Evolutionary conservation across 2,113 vertebrate species (phyloP), one percentile per base, ranked within the genome.

Genomic region (Leucosticte australis): DNA sequence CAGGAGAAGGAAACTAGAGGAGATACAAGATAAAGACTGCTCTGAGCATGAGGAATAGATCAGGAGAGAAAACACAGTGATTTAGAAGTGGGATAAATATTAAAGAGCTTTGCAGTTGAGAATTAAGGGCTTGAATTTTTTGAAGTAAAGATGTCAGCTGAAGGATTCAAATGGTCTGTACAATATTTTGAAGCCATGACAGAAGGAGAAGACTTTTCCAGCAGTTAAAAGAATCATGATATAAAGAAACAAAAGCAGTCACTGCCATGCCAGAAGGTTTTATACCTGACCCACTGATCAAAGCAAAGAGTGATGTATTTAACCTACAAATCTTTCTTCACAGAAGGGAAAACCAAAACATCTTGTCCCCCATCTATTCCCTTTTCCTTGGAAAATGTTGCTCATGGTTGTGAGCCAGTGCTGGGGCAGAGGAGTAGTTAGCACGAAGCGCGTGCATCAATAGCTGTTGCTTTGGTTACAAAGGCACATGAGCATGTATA

Each of bases 391-490:
- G 68, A 94, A 85, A 94, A 82, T 87, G 68, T 89, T 63, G 46
- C 82, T 84, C 37, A 42, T 4, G 39, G 63, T 85, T 71, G 35
- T 70, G 76, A 91, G 64, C 60, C 89, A 53, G 31, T 5, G 30
- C 83, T 22, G 86, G 90, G 95, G 88, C 71, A 90, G 75, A 94
- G 93, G 87, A 93, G 67, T 89, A 88, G 75, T 44, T 94, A 91
- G 87, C 84, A 79, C 92, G 57, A 83, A 82, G 82, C 46, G 55
- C 2, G 24, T 87, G 81, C 63, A 94, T 93, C 73, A 94, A 93
- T 93, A 96, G 94, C 97, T 94, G 95, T 97, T 97, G 96, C 97
- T 97, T 95, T 87, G 91, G 94, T 94, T 95, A 93, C 89, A 96
- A 94, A 95, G 75, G 77, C 95, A 90, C 68, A 92, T 73, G 78